Percentiles rank a stretch among this genome's conserved stretches.
Evolutionary conservation across 2,113 vertebrate genomes (phyloP).

Genomic region (Corydoras sp.): DNA sequence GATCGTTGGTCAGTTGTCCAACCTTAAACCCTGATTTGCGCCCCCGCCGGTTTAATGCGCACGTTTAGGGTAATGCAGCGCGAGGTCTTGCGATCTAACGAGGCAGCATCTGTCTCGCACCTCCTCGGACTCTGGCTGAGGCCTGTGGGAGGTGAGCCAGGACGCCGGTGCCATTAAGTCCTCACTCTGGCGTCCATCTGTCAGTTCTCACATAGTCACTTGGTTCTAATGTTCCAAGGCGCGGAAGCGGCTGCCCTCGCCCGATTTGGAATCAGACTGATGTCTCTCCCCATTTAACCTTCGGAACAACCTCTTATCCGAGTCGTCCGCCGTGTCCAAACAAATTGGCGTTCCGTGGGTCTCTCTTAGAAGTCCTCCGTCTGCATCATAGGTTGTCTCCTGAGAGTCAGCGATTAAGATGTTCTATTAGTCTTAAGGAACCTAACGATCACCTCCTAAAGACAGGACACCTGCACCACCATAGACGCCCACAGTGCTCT

Average conservation of each 20-base stretch:
- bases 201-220: slow-evolving; percentile 37
- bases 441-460: no score
- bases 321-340: slow-evolving; percentile 5
- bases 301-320: slow-evolving; percentile 35
- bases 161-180: slow-evolving; percentile 39
- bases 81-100: no score
- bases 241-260: slow-evolving; percentile 23
- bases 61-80: no score
- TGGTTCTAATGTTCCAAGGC: slow-evolving; percentile 35
- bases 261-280: slow-evolving; percentile 20
- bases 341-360: not conserved
- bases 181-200: slow-evolving; percentile 36
- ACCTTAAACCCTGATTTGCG: no score
- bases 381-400: not conserved
- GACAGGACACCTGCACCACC: no score
- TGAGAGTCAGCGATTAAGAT: no score
- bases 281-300: slow-evolving; percentile 39
- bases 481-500: no score
- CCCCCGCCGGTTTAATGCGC: no score
- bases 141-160: slow-evolving; percentile 26
- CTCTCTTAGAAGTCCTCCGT: slow-evolving; percentile 1
- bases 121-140: slow-evolving; percentile 11
- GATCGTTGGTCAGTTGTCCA: no score
- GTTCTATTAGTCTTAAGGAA: no score
- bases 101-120: slow-evolving; percentile 21